A percentile compares a stretch with the other conserved stretches of the same genome.
These are phyloP conservation scores for Aphidius colemani DNA, from an alignment of 2,888 invertebrate genomes.

Conservation along the genomic window DNA sequence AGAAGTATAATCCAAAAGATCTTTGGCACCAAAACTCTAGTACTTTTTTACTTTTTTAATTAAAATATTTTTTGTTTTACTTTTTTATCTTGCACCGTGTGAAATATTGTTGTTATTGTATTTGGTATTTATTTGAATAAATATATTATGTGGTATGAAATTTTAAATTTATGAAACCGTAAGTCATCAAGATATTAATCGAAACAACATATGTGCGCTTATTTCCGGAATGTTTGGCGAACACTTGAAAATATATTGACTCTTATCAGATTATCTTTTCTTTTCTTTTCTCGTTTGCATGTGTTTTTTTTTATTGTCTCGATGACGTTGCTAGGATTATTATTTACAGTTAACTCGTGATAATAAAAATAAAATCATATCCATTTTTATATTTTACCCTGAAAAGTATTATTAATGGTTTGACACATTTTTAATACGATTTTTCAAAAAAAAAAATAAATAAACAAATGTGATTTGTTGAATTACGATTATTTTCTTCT, in stretches of 20 bases:
- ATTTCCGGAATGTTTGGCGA: slow-evolving; percentile 48
- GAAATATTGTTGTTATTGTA: background rate
- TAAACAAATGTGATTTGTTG: no score
- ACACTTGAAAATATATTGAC: slow-evolving; percentile 52
- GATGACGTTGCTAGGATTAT: slow-evolving; percentile 16
- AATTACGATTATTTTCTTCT: no score
- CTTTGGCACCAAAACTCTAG: slow-evolving; percentile 24
- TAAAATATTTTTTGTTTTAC: no score
- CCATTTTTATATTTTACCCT: slow-evolving; percentile 1
- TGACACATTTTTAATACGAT: no score
- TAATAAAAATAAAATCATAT: slow-evolving; percentile 18
- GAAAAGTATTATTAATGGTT: no score
- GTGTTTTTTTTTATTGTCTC: background rate
- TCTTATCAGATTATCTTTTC: slow-evolving; percentile 46
- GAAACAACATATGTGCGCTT: slow-evolving; percentile 35
- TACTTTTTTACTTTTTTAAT: slow-evolving; percentile 13
- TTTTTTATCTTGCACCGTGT: no score
- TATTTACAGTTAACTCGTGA: slow-evolving; percentile 18
- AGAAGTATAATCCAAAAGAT: slow-evolving; percentile 36
- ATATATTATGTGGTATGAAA: background rate
- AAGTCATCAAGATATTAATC: slow-evolving; percentile 34
- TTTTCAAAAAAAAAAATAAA: no score
- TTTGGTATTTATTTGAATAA: background rate
- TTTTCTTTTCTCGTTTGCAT: slow-evolving; percentile 21
- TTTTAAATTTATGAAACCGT: slow-evolving; percentile 24